Base-by-base conservation (phyloP, 2,113 vertebrate species). In the Macrotis lagotis region DNA sequence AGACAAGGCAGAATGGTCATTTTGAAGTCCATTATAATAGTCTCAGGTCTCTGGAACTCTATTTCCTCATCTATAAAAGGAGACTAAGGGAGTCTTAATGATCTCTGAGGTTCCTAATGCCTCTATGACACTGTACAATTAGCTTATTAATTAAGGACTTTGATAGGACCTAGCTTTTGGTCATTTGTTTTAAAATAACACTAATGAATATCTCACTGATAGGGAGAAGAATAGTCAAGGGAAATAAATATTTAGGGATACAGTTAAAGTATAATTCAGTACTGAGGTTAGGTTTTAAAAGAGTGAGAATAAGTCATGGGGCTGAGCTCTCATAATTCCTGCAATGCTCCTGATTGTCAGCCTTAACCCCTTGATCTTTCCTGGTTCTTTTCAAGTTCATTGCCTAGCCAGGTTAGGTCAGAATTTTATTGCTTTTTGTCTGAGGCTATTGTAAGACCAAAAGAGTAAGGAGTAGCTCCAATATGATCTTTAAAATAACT, bases 391-490 rank as follows among this genome's bases (percentile, higher is more conserved):
- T 83, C 19, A 83, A 83, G 66, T 83, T 83, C 66, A 83, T 83
- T 83, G 44, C 55, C 66, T 44, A 83, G 66, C 66, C 66, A 83
- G 66, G 66, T 83, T 83, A 83, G 66, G 66, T 83, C 66, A 83
- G 66, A 83, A 83, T 44, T 83, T 83, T 83, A 83, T 83, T 83
- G 66, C 66, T 83, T 83, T 83, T 83, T 83, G 66, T 83, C 66
- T 83, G 66, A 83, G 66, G 66, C 66, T 83, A 83, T 83, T 83
- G 66, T 83, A 83, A 83, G 66, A 83, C 66, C n/a, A 83, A 83
- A 83, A 83, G 66, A 83, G 66, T 7, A 44, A 83, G n/a, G 66
- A 83, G 37, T 44, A 44, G 19, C n/a, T 83, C n/a, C n/a, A 83
- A 83, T 83, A 83, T 83, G n/a, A 83, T 83, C 66, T 83, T 83